phyloP scores from a whole-genome alignment of 2,797 vertebrate species.

The Uromys caudimaculatus region DNA sequence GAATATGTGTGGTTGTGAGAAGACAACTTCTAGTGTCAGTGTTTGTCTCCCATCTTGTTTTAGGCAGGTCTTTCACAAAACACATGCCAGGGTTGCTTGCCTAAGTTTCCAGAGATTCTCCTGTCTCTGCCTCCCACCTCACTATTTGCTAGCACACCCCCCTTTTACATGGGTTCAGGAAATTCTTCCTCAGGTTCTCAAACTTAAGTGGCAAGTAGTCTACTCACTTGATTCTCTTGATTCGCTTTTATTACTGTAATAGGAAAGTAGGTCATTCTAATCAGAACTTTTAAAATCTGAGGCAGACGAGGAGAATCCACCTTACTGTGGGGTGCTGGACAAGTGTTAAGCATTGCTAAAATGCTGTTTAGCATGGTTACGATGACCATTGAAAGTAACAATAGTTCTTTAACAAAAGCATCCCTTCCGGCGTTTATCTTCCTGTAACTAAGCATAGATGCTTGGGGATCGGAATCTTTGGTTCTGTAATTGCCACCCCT shows the following conservation, averaged over 20 bases:
- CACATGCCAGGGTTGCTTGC: not conserved
- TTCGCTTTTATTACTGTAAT: not conserved
- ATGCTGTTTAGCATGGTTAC: not conserved
- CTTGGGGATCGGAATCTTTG: not conserved
- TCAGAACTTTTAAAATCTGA: constrained; percentile 8
- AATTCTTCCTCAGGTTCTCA: not conserved
- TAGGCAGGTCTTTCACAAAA: not conserved
- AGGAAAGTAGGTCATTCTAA: not conserved
- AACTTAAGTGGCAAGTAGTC: too few relatives aligned
- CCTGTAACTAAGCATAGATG: not conserved
- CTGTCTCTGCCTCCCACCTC: not conserved
- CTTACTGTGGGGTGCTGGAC: not conserved
- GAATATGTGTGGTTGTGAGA: not conserved
- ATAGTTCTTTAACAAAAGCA: not conserved
- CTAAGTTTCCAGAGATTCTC: not conserved
- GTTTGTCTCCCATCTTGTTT: not conserved
- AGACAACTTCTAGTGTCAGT: not conserved
- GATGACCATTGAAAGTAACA: not conserved
- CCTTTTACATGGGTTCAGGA: not conserved
- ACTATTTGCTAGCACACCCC: not conserved
- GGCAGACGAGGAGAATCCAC: not conserved
- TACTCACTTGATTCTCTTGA: not conserved
- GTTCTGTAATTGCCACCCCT: not conserved
- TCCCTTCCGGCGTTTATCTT: not conserved
- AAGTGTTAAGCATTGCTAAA: not conserved